Evolutionary conservation across 2,113 vertebrate genomes (phyloP), one percentile per base, ranked within the genome.

Genomic region (Hippocampus guttulatus): DNA sequence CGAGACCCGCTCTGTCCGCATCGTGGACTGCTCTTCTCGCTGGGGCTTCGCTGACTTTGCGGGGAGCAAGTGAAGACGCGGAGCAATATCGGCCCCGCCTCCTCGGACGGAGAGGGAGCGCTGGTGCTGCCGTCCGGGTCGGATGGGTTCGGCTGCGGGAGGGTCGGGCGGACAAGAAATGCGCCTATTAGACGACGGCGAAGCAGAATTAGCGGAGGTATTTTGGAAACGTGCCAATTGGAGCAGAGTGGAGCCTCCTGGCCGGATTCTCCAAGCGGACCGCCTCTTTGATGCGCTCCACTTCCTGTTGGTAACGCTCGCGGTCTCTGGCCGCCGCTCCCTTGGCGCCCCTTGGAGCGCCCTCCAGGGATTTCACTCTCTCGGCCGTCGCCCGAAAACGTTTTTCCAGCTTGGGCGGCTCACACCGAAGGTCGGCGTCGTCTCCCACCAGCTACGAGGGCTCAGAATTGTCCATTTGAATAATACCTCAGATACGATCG

Each of bases 381-480:
- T 98, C 96, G 0, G 94, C 94, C 0, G 95, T 95, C 71, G 94
- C 95, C 0, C 95, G 87, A 73, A 98, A 92, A 69, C 96, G 94
- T 90, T 96, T 96, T 81, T 98, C 96, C 89, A 96, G 87, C 89
- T 97, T 98, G 68, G 96, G 96, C 76, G 98, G 93, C 89, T 98
- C 96, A 68, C 96, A 98, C 81, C 96, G 95, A 86, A 98, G 95
- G 85, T 98, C 96, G 20, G 94, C 95, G 7, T 98, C 98, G 84
- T 98, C 96, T 65, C 93, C 92, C 71, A 97, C 94, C 86, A 98
- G 72, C 96, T 98, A 81, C 0, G 8, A 0, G 14, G 67, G 9
- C 65, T 38, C 20, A 38, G 15, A 21, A n/a, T 27, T 25, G 57
- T 2, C 30, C 30, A 30, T 30, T 30, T 30, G 30, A 2, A 30